phyloP scores from a whole-genome alignment of 2,888 invertebrate genomes.

The Neoaliturus tenellus region DNA sequence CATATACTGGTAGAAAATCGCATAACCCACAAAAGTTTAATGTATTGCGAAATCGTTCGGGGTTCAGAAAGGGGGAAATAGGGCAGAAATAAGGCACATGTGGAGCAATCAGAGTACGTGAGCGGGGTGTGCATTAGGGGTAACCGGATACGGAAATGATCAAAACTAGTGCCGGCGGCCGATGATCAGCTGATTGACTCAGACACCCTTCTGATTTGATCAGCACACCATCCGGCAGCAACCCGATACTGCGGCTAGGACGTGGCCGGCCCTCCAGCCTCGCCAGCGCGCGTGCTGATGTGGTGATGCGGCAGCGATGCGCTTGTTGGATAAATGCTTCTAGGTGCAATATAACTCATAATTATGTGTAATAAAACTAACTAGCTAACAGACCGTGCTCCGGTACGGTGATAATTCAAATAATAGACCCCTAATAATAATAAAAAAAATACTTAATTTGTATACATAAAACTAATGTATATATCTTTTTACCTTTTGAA shows the following conservation, averaged over 20 bases:
- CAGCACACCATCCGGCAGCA: background rate
- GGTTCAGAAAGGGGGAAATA: background rate
- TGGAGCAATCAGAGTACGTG: background rate
- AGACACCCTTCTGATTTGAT: background rate
- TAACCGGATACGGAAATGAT: conserved; percentile 4
- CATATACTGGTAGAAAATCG: no score
- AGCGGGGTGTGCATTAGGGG: background rate
- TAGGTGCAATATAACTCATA: no score
- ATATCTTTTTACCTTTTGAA: no score
- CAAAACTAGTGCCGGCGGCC: background rate
- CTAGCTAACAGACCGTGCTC: no score
- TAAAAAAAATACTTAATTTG: no score
- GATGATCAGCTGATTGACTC: background rate
- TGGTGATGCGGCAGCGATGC: no score
- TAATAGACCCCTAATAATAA: no score
- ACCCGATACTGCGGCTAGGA: background rate
- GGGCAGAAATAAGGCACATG: background rate
- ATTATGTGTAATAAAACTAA: no score
- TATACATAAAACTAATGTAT: no score
- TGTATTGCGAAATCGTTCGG: background rate
- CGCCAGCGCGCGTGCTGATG: no score
- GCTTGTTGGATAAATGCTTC: no score
- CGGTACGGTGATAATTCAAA: no score
- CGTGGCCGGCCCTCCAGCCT: background rate
- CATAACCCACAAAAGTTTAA: background rate